Base-by-base conservation (phyloP, 2,797 vertebrate species). In the Leptatherina wallacei region DNA sequence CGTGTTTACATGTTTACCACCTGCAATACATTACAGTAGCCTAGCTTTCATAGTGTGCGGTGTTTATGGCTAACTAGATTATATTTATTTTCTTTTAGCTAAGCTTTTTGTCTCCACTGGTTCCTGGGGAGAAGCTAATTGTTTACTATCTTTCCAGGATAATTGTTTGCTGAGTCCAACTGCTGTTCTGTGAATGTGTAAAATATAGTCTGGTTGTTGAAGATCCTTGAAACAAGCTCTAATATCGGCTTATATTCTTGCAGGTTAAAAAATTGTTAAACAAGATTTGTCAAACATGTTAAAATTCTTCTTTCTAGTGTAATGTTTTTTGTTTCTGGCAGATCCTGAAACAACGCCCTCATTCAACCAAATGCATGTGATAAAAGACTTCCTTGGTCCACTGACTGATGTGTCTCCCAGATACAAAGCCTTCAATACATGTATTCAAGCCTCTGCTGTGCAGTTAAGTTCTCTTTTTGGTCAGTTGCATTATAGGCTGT, bases 301-400 rank as follows among this genome's bases (percentile, higher is more conserved):
- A 10, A 42, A 73, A 44, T 47, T 58, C 22, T 29, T 58, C 51
- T 54, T 29, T 61, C 12, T 40, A 56, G 36, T 65, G 9, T 65
- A 60, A 29, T 18, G 20, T 51, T 75, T 76, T 79, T 16, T 49
- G 22, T 66, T 40, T 82, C 29, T 69, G 61, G 22, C 49, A 67
- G 64, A 51, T 52, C 36, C 24, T 42, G 16, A 74, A 44, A 81
- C 69, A 84, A 80, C 11, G n/a, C 52, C 61, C 55, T 77, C n/a
- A 81, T 82, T 85, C 72, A 78, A 1, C 35, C 38, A 9, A 59
- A 30, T 27, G 6, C 47, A 64, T 2, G 27, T 60, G 62, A 80
- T 70, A 69, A 65, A 76, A 70, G 35, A 71, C 73, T 69, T 69
- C 56, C 54, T 47, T 3, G 3, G 61, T 11, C 63, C 40, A 27